Percentiles rank a stretch among this genome's conserved stretches.
phyloP scores from a whole-genome alignment of 2,113 vertebrate species.

The Eudyptes chrysolophus region DNA sequence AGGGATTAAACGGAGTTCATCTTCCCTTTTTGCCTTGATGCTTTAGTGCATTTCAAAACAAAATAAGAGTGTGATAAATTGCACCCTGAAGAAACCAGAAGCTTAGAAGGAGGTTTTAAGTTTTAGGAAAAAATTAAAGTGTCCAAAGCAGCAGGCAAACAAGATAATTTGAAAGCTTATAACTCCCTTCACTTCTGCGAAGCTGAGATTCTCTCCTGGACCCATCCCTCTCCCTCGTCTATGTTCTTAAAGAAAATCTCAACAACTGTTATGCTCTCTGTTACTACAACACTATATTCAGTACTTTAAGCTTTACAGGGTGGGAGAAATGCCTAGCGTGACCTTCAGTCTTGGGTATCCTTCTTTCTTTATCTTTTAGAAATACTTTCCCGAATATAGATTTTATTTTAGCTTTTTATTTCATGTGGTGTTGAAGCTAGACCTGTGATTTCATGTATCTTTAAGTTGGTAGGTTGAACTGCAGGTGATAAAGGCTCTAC shows the following conservation, averaged over 20 bases:
- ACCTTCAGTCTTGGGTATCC: not conserved
- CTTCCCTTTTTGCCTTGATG: conserved; percentile 22
- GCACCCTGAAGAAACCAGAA: not conserved
- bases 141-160: conserved; percentile 1
- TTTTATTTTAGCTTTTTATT: conserved; percentile 37
- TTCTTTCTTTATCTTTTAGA: conserved; percentile 24
- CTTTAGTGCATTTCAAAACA: conserved; percentile 21
- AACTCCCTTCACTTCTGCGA: not conserved
- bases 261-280: not conserved
- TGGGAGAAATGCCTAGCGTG: not conserved
- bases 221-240: not conserved
- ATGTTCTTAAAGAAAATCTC: not conserved
- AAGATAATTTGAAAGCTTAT: conserved; percentile 11
- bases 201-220: not conserved
- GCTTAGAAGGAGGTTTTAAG: conserved; percentile 9
- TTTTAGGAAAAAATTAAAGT: conserved; percentile 4
- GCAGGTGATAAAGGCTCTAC: conserved; percentile 10
- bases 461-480: not conserved
- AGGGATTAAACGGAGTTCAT: conserved; percentile 18
- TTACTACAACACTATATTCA: not conserved
- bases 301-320: not conserved
- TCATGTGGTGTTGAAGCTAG: not conserved
- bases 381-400: not conserved
- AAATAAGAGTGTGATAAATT: conserved; percentile 16
- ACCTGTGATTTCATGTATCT: not conserved